Base-by-base conservation (phyloP, 2,888 invertebrate species). In the Apoda limacodes region DNA sequence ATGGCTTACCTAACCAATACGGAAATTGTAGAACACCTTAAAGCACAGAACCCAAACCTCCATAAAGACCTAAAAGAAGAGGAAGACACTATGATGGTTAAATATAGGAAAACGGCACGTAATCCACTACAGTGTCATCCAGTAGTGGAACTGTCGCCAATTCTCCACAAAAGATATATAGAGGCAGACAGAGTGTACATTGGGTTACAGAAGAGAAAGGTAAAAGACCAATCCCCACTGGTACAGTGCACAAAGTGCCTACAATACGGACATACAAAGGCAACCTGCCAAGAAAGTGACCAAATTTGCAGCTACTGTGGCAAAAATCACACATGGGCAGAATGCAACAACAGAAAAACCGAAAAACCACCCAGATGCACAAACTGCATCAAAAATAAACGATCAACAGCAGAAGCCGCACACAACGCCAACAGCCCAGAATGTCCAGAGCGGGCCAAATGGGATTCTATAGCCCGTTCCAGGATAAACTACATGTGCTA, bases 1-100 rank as follows among this genome's bases (percentile, higher is more conserved):
- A 13, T 42, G 9, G 21, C 32, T 3, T 34, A 25, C 22, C 28
- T 36, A 13, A 35, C 39, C 2, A 34, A 40, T 20, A 28, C 30
- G 1, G 39, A 40, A 4, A 30, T 42, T 1, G 5, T 28, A 1
- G 31, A 38, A 22, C 29, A 26, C 13, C 5, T 40, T 2, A n/a
- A 11, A 5, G n/a, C n/a, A 10, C 15, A 9, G 9, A 29, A 29
- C n/a, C 22, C 10, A 25, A 4, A 13, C 12, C 13, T 29, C 9
- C 11, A 23, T 9, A 14, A n/a, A 9, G 6, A n/a, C 10, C n/a
- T 23, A 9, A 12, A 10, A 15, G 17, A 26, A 14, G 17, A 26
- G 11, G 15, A 26, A 3, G 10, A 14, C 3, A 15, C 10, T 19
- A 17, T 26, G 10, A 12, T 6, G 9, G 12, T 26, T 4, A 9